A percentile compares a stretch with the other conserved stretches of the same genome.
Evolutionary conservation across 2,888 invertebrate species (phyloP).

Genomic region (Agriopis leucophaearia): DNA sequence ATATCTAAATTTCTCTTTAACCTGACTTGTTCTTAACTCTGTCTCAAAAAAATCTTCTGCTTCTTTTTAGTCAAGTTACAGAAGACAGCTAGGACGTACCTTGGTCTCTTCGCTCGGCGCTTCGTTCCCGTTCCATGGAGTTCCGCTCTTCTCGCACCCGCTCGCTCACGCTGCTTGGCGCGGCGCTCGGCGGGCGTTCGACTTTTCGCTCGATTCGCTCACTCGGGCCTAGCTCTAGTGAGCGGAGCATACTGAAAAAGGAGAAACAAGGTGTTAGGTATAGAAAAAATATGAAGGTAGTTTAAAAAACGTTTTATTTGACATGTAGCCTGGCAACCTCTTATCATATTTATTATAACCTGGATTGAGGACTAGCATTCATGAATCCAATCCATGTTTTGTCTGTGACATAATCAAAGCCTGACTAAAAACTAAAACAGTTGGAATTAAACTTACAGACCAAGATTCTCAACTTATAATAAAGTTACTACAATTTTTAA

Average conservation of each 20-base stretch:
- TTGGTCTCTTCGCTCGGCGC: constrained; percentile 75
- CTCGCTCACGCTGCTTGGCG: constrained; percentile 48
- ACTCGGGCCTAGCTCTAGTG: constrained; percentile 88
- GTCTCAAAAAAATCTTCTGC: not conserved
- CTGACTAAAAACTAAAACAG: too few species aligned
- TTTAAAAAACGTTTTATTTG: not conserved
- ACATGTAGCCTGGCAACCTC: too few species aligned
- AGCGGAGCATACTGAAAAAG: constrained; percentile 90
- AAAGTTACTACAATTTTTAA: too few species aligned
- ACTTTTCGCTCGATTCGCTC: constrained; percentile 74
- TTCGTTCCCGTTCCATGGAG: constrained; percentile 74
- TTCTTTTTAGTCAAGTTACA: constrained; percentile 49
- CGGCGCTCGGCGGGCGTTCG: constrained; percentile 80
- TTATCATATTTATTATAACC: too few species aligned
- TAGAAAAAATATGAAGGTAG: not conserved
- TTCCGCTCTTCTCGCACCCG: constrained; percentile 63
- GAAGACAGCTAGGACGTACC: constrained; percentile 62
- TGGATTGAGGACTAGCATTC: too few species aligned
- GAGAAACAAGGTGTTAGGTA: not conserved
- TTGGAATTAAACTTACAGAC: too few species aligned
- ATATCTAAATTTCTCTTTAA: too few species aligned
- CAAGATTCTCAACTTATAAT: too few species aligned
- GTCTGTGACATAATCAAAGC: too few species aligned
- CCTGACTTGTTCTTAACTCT: too few species aligned
- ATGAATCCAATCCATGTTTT: too few species aligned